phyloP scores from a whole-genome alignment of 1,140 invertebrate genomes.

The Dendrolimus punctatus region DNA sequence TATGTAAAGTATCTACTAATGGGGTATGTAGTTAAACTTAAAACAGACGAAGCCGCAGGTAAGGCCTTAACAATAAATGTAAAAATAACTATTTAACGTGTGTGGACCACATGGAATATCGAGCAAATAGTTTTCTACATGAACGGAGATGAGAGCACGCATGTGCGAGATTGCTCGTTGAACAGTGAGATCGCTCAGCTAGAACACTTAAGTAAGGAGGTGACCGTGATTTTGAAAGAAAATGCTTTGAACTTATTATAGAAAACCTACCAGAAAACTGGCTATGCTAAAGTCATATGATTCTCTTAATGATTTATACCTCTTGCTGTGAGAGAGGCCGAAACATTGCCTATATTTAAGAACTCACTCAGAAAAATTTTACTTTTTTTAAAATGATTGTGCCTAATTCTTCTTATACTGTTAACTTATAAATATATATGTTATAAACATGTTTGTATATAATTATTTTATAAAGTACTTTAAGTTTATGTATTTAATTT shows the following conservation, averaged over 20 bases:
- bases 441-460: no score
- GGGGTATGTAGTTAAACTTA: background rate
- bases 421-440: no score
- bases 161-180: constrained; percentile 6
- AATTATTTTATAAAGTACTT: no score
- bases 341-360: no score
- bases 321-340: no score
- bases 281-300: no score
- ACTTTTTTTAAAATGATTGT: no score
- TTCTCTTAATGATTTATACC: no score
- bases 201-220: background rate
- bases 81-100: background rate
- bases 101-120: background rate
- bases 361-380: no score
- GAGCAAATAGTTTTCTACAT: constrained; percentile 13
- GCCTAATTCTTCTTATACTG: no score
- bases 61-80: background rate
- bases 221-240: constrained; percentile 5
- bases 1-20: background rate
- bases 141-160: constrained; percentile 9
- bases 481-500: no score
- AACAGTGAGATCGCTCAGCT: constrained; percentile 2
- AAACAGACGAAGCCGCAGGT: background rate
- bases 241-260: background rate
- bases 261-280: no score